Evolutionary conservation across 2,113 vertebrate species (phyloP).

Genomic region (Entelurus aequoreus): DNA sequence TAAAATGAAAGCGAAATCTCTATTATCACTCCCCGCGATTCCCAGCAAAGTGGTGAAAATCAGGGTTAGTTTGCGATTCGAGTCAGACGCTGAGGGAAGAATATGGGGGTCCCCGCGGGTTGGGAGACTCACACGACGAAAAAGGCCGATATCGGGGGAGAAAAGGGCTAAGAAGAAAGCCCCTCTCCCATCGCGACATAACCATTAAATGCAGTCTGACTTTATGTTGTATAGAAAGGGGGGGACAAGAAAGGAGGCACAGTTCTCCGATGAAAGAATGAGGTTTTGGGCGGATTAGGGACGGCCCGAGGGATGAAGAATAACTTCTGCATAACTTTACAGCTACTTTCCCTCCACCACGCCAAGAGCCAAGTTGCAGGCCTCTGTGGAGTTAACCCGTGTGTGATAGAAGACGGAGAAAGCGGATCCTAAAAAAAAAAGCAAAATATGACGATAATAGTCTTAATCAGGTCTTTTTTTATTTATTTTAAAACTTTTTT

Average conservation of each 20-base stretch:
- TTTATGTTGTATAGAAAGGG: slow-evolving; percentile 96
- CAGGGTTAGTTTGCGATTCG: slow-evolving; percentile 95
- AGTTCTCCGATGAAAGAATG: slow-evolving; percentile 82
- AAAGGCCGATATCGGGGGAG: slow-evolving; percentile 85
- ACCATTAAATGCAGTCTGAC: slow-evolving; percentile 99
- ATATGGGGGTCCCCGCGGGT: slow-evolving; percentile 92
- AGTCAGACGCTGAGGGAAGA: slow-evolving; percentile 95
- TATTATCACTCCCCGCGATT: slow-evolving; percentile 98
- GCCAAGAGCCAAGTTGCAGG: slow-evolving; percentile 71
- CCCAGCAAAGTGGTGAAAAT: slow-evolving; percentile 98
- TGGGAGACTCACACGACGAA: slow-evolving; percentile 99
- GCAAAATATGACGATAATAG: no score
- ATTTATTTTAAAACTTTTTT: no score
- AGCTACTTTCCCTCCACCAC: slow-evolving; percentile 70
- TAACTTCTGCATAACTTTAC: slow-evolving; percentile 83
- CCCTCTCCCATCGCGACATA: slow-evolving; percentile 93
- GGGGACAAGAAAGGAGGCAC: slow-evolving; percentile 83
- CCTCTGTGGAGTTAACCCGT: slow-evolving; percentile 69
- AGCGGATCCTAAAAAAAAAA: not conserved
- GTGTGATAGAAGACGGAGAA: slow-evolving; percentile 34
- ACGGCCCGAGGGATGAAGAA: slow-evolving; percentile 76
- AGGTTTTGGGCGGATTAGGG: slow-evolving; percentile 78
- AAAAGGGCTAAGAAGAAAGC: slow-evolving; percentile 88
- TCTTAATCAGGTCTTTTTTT: no score
- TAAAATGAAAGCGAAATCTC: slow-evolving; percentile 99